phyloP scores from a whole-genome alignment of 2,113 vertebrate species.

The Thomomys bottae region DNA sequence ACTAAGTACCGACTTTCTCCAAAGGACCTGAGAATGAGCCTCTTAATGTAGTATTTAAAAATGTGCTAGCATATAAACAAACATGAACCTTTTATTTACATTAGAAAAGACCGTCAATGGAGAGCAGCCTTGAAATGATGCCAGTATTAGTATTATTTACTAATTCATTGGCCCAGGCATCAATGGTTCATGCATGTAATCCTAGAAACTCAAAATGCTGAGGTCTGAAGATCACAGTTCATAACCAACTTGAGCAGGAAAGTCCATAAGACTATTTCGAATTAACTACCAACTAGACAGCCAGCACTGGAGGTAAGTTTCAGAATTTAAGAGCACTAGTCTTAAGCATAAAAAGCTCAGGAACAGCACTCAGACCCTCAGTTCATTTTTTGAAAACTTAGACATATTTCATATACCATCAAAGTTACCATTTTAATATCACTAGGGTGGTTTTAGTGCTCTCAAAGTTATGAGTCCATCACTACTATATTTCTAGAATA shows the following conservation, averaged over 20 bases:
- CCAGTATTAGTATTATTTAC: not conserved
- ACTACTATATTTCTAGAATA: not conserved
- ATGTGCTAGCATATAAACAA: not conserved
- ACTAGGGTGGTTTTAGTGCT: not conserved
- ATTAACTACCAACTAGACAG: no score
- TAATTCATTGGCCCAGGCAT: not conserved
- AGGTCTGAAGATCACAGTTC: no score
- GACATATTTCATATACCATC: not conserved
- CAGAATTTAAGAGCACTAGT: no score
- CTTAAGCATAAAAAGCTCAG: no score
- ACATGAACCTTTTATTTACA: not conserved
- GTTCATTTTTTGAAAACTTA: not conserved
- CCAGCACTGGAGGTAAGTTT: no score
- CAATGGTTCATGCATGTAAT: no score
- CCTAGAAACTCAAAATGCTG: no score
- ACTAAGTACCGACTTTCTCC: not conserved
- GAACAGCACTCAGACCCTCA: no score
- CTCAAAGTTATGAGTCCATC: not conserved
- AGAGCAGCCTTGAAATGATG: not conserved
- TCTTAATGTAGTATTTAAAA: not conserved
- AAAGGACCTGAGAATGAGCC: not conserved
- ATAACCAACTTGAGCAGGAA: no score
- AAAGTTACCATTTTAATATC: not conserved
- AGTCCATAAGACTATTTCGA: no score
- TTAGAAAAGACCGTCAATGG: not conserved